These are phyloP conservation scores for Cordylochernes scorpioides DNA, from an alignment of 2,888 invertebrate genomes.

Conservation along the genomic window DNA sequence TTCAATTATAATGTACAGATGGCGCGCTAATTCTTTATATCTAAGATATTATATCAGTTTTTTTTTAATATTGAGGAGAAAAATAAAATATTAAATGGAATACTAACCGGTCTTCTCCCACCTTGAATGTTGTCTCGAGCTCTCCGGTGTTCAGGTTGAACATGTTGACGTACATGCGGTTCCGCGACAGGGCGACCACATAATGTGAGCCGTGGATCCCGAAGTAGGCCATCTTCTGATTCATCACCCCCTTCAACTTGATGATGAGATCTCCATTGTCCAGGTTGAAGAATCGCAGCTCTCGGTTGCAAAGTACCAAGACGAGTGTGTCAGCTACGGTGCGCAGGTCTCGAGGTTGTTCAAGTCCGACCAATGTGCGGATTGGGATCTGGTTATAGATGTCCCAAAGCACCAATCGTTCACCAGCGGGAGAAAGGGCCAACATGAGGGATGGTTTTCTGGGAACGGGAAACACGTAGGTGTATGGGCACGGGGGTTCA, in stretches of 20 bases:
- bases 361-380: slow-evolving; percentile 37
- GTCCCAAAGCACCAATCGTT: too few species aligned
- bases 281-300: slow-evolving; percentile 49
- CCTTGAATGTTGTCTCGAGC: slow-evolving; percentile 56
- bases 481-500: slow-evolving; percentile 11
- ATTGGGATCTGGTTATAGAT: slow-evolving; percentile 33
- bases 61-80: too few species aligned
- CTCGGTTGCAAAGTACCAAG: slow-evolving; percentile 50
- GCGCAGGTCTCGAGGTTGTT: slow-evolving; percentile 46
- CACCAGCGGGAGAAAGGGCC: too few species aligned
- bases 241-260: slow-evolving; percentile 51
- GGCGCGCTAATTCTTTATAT: too few species aligned
- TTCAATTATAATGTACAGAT: too few species aligned
- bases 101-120: slow-evolving; percentile 38
- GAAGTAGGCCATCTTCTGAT: slow-evolving; percentile 72
- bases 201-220: slow-evolving; percentile 52
- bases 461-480: slow-evolving; percentile 25
- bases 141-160: slow-evolving; percentile 56
- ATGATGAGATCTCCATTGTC: slow-evolving; percentile 41
- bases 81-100: neutral
- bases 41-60: too few species aligned
- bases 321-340: slow-evolving; percentile 40
- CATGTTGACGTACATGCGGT: slow-evolving; percentile 65
- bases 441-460: too few species aligned
- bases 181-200: slow-evolving; percentile 51